Percentiles rank a stretch among this genome's conserved stretches.
phyloP scores from a whole-genome alignment of 2,113 vertebrate species.

The Pluvianellus socialis region DNA sequence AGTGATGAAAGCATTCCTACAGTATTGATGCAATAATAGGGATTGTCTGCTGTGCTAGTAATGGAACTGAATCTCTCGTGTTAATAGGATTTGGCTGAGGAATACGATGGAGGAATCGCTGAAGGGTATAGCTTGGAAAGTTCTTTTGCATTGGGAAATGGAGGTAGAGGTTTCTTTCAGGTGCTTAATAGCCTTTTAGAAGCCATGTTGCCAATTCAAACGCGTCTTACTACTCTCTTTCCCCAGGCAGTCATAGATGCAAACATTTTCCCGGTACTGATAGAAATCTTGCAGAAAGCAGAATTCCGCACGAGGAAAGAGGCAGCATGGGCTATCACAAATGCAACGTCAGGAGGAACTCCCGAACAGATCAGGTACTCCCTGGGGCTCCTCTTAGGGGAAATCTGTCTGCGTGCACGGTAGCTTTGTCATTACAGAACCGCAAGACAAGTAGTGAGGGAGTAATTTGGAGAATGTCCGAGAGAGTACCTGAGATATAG shows the following conservation, averaged over 20 bases:
- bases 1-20: not conserved
- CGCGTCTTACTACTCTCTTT: not conserved
- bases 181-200: not conserved
- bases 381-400: not conserved
- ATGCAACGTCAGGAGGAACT: constrained; percentile 95
- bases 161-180: not conserved
- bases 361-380: constrained; percentile 93
- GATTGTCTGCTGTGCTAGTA: not conserved
- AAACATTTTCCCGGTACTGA: constrained; percentile 97
- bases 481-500: rapidly evolving
- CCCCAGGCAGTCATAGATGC: constrained; percentile 93
- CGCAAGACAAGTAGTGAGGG: not conserved
- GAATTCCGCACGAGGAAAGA: constrained; percentile 98
- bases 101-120: not conserved
- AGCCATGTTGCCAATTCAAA: not conserved
- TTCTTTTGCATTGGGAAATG: not conserved
- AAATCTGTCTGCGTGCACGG: rapidly evolving
- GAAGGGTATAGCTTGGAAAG: not conserved
- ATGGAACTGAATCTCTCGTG: rapidly evolving
- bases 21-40: not conserved
- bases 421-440: not conserved
- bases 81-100: not conserved
- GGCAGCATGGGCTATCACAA: constrained; percentile 97
- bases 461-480: not conserved
- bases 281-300: constrained; percentile 96